Percentiles rank a stretch among this genome's conserved stretches.
These are phyloP conservation scores for Reticulitermes speratus DNA, from an alignment of 1,140 invertebrate species.

Conservation along the genomic window DNA sequence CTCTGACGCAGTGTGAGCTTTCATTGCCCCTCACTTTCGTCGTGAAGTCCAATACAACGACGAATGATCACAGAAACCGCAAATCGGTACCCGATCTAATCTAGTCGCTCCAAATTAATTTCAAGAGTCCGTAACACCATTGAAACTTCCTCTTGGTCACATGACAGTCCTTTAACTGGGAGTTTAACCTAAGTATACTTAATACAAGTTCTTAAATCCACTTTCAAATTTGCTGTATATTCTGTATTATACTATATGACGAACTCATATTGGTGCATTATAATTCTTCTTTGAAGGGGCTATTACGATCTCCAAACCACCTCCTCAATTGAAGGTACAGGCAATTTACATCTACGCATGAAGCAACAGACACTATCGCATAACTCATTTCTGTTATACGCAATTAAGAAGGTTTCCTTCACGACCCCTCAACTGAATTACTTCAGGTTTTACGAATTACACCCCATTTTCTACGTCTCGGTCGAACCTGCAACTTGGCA, in stretches of 20 bases:
- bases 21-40: slow-evolving; percentile 1
- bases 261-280: neutral
- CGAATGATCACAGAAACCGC: neutral
- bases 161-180: neutral
- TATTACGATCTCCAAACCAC: neutral
- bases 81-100: neutral
- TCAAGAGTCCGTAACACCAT: neutral
- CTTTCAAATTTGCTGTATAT: neutral
- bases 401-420: neutral
- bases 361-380: neutral
- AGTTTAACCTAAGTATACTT: neutral
- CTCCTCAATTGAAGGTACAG: neutral
- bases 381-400: neutral
- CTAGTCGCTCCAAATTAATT: neutral
- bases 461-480: neutral
- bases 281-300: neutral
- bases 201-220: neutral
- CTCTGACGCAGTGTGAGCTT: neutral
- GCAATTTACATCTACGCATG: neutral
- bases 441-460: neutral
- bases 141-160: neutral
- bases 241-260: neutral
- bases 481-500: neutral
- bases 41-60: neutral
- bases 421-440: neutral